Evolutionary conservation across 2,797 vertebrate species (phyloP), one percentile per base, ranked within the genome.

Genomic region (Apogon hyalosoma): DNA sequence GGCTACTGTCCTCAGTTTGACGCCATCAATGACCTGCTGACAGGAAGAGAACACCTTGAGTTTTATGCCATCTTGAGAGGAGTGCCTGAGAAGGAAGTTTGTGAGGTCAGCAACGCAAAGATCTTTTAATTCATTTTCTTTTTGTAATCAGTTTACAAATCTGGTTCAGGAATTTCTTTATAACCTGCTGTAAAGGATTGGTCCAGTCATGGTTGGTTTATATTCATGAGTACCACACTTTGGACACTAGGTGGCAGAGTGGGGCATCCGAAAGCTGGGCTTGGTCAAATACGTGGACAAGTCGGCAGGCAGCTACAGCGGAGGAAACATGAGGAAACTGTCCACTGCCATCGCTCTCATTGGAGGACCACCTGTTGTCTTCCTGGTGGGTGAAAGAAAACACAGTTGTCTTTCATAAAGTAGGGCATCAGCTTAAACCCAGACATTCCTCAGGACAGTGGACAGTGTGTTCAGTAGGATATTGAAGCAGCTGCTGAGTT

Each of bases 1-100:
- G 98, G 97, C 21, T 98, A 99, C 76, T 99, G 98, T 61, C 98
- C 98, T 28, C 98, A 99, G 91, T 99, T 99, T 3, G 97, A 99
- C 72, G 98, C 98, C 69, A 94, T 98, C 76, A 97, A 96, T 0
- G 97, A 99, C 68, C 89, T 99, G 45, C 85, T 99, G 83, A 99
- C 97, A 0, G 98, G 97, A 36, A 92, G 98, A 83, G 98, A 99
- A 51, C 98, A 99, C 7, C 93, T 99, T 28, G 97, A 99, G 82
- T 97, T 99, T 85, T 99, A 98, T 2, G 97, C 97, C 3, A 96
- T 98, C 64, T 89, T 99, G 72, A 95, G 97, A 63, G 98, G 98
- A 21, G 95, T 99, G 52, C 97, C 98, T 0, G 97, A 98, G 75
- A 97, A 97, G 82, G 97, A 99, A 94, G 97, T 99, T 60, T 97